phyloP scores from a whole-genome alignment of 2,113 vertebrate species.

The Pandion haliaetus region DNA sequence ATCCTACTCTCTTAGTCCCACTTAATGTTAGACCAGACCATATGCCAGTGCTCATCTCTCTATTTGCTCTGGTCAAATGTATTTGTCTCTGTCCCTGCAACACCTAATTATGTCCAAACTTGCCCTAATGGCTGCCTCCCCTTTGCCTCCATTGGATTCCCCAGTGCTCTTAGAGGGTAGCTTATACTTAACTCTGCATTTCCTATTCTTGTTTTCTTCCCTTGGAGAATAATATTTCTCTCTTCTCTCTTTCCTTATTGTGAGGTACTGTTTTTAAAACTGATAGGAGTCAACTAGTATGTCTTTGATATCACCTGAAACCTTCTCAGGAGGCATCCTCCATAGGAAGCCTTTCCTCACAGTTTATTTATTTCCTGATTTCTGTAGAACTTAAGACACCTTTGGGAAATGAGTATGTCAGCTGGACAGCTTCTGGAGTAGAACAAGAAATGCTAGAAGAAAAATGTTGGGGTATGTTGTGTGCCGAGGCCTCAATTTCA shows the following conservation, averaged over 20 bases:
- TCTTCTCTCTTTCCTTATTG: neutral
- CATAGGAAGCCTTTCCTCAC: neutral
- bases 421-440: neutral
- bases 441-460: neutral
- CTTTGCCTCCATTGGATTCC: neutral
- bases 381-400: neutral
- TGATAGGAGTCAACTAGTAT: neutral
- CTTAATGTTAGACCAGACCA: neutral
- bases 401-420: neutral
- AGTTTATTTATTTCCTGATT: neutral
- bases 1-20: neutral
- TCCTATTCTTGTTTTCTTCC: neutral
- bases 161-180: neutral
- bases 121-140: neutral
- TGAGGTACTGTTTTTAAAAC: neutral
- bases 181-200: neutral
- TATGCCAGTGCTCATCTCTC: neutral
- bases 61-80: neutral
- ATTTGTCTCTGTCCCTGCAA: neutral
- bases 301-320: neutral
- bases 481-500: neutral
- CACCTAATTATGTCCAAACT: neutral
- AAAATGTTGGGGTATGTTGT: neutral
- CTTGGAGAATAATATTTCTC: neutral
- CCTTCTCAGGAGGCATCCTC: neutral